Evolutionary conservation across 2,113 vertebrate genomes (phyloP), one percentile per base, ranked within the genome.

Genomic region (Pitta sordida): DNA sequence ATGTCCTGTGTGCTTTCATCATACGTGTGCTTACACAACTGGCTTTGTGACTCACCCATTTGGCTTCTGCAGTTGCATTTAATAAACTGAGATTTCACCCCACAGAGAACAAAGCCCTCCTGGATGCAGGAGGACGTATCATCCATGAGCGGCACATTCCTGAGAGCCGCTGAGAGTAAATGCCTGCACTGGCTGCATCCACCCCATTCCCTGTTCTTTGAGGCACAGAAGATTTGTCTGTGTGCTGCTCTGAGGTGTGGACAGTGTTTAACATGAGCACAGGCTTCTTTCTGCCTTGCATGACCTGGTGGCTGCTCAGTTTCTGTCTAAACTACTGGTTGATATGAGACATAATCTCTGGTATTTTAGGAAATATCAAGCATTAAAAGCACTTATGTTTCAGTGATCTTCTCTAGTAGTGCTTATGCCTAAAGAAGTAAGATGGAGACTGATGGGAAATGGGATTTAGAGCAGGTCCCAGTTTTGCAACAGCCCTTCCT

Each of bases 71-170:
- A 26, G n/a, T 86, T 22, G 4, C 39, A 12, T 56, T 93, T 83
- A 93, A 78, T 81, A 58, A 92, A 56, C 86, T 91, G 94, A 95
- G 62, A 60, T 94, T 95, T 96, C 86, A 78, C 65, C 81, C 92
- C 73, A 64, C 65, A 62, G 88, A 86, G 88, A 92, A 65, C 86
- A 96, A 93, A 96, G 91, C 69, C 53, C 86, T 95, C 86, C 91
- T 86, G 91, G 83, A 86, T 44, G 52, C 64, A 60, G 73, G 77
- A 84, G 1, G 4, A 10, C 0, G 1, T 37, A 55, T 60, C 52
- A 18, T 13, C 43, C 2, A 4, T 2, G 13, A 86, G 59, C 7
- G 0, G 60, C 11, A 7, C 83, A n/a, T 64, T 92, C 80, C 24
- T 3, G 43, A 39, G 43, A 77, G 53, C 49, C 0, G 7, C 76